Base-by-base conservation (phyloP, 2,888 invertebrate genomes). In the Biston betularia region DNA sequence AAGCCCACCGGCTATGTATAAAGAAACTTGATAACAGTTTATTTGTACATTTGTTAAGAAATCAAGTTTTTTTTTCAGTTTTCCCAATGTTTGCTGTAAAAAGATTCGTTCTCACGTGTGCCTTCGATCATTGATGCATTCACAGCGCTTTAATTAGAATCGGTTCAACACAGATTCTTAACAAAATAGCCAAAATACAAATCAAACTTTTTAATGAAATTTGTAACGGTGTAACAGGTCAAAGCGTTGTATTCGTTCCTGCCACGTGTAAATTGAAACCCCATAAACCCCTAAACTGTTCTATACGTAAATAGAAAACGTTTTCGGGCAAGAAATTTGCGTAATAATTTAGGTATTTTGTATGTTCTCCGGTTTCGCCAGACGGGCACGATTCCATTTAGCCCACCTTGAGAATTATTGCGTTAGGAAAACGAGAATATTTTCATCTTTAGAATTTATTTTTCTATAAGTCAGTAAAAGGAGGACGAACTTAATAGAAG, bases 341-440 rank as follows among this genome's bases (percentile, higher is more conserved):
- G 53, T 59, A 64, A 72, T 72, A 67, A 57, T 53, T 64, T 66
- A 24, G 15, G 45, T 48, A 64, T 61, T 61, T 65, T 64, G 33
- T 63, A 34, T 15, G 46, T 55, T 61, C 45, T 64, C 63, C 71
- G 69, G 70, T 69, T 56, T n/a, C 58, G 52, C 40, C 24, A 44
- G 71, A 69, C 66, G 59, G 71, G 56, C 68, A 63, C 73, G 69
- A 50, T 54, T 54, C 62, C 55, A 65, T 73, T 71, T 56, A 45
- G 67, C 65, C 40, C 73, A 68, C 71, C 71, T 64, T 52, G 49
- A n/a, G 57, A 67, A 63, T 60, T 64, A 64, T 63, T 58, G 55
- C 61, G 65, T 68, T 61, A 15, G 15, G 34, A 49, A 68, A 70
- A 69, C 58, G 56, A 56, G 59, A 67, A 65, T 63, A 59, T 48